Percentiles rank a stretch among this genome's conserved stretches.
Conservation (phyloP, 2,797 vertebrate genomes). For the Eutrigla gurnardus region DNA sequence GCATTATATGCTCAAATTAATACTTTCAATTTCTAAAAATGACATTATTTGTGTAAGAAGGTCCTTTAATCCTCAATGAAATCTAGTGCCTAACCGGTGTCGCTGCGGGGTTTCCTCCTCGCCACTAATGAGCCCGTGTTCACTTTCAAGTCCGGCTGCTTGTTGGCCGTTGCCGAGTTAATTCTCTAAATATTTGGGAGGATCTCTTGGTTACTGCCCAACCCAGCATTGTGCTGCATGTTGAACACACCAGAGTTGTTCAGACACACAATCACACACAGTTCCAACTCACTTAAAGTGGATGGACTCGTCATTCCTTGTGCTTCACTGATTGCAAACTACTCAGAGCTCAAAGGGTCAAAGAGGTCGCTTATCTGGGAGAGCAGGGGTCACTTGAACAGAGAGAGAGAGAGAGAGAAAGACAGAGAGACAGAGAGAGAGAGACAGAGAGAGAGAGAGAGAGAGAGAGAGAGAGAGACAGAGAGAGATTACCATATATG, state of each 20-base stretch:
- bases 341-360: conserved; percentile 5
- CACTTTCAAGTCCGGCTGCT: conserved; percentile 8
- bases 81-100: background rate
- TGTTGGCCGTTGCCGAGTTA: background rate
- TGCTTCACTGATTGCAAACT: conserved; percentile 15
- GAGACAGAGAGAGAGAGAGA: conserved; percentile 11
- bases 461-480: conserved; percentile 30
- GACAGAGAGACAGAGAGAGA: conserved; percentile 14
- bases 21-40: too few species aligned
- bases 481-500: conserved; percentile 73
- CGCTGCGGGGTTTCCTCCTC: background rate
- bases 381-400: conserved; percentile 28
- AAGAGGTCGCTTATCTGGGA: conserved; percentile 37
- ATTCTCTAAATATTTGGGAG: conserved; percentile 42
- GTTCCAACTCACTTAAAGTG: background rate
- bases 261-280: conserved; percentile 10
- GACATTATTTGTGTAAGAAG: too few species aligned
- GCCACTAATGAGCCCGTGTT: conserved; percentile 8
- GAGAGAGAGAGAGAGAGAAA: conserved; percentile 5
- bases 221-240: conserved; percentile 27
- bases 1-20: too few species aligned
- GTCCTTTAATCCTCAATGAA: too few species aligned
- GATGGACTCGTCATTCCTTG: background rate
- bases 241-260: conserved; percentile 19
- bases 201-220: conserved; percentile 27